Conservation (phyloP, 2,888 invertebrate genomes). For the Amblyteles armatorius region DNA sequence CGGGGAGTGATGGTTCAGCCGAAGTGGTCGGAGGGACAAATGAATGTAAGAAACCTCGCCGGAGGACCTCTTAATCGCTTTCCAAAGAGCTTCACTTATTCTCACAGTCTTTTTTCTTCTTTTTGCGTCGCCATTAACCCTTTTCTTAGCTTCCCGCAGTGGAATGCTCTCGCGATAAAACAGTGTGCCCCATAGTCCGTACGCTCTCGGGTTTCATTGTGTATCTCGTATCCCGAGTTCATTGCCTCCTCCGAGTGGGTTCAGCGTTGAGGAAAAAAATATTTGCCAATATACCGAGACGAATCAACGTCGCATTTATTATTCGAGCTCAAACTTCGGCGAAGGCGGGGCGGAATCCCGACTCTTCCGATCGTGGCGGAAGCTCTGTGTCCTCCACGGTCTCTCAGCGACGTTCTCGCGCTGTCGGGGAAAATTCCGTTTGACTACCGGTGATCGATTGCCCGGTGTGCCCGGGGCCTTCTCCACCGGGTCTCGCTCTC, state of each 20-base stretch:
- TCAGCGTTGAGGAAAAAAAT: background rate
- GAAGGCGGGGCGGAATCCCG: constrained; percentile 43
- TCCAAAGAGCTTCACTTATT: constrained; percentile 48
- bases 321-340: constrained; percentile 73
- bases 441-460: constrained; percentile 79
- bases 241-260: constrained; percentile 3
- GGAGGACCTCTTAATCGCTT: constrained; percentile 64
- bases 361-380: constrained; percentile 45
- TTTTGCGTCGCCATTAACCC: constrained; percentile 57
- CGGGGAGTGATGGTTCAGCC: background rate
- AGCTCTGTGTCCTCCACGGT: constrained; percentile 25
- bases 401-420: constrained; percentile 39
- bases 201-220: background rate
- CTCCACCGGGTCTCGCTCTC: background rate
- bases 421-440: constrained; percentile 69
- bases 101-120: constrained; percentile 5
- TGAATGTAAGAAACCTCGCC: constrained; percentile 64
- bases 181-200: background rate
- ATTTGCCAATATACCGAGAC: constrained; percentile 18
- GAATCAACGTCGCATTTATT: constrained; percentile 77
- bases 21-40: constrained; percentile 49
- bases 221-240: constrained; percentile 24
- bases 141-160: constrained; percentile 26
- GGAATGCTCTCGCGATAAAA: constrained; percentile 25
- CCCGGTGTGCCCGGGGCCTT: constrained; percentile 64